A percentile compares a stretch with the other conserved stretches of the same genome.
phyloP scores from a whole-genome alignment of 2,797 vertebrate species.

The Benthosema pterotum region DNA sequence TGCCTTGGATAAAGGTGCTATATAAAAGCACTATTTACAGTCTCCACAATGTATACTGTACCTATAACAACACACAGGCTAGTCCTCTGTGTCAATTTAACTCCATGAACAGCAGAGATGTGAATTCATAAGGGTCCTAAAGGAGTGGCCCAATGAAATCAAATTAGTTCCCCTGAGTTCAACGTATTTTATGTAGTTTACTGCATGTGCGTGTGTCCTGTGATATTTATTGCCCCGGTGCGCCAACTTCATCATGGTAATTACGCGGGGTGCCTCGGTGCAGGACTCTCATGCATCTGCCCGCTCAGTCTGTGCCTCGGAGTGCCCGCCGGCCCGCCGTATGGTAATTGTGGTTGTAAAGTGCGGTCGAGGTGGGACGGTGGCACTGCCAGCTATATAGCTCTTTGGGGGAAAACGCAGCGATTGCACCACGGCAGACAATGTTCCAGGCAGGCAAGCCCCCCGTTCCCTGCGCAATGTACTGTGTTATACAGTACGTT shows the following conservation, averaged over 20 bases:
- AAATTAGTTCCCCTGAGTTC: too few species aligned
- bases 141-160: too few species aligned
- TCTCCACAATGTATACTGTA: too few species aligned
- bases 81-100: too few species aligned
- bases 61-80: too few species aligned
- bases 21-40: too few species aligned
- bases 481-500: conserved; percentile 15
- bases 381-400: conserved; percentile 40
- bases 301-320: too few species aligned
- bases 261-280: conserved; percentile 63
- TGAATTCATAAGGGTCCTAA: background rate
- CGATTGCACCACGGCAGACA: background rate
- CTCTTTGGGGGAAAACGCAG: conserved; percentile 52
- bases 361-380: conserved; percentile 48
- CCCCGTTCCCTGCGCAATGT: conserved; percentile 35
- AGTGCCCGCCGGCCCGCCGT: conserved; percentile 41
- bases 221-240: conserved; percentile 60
- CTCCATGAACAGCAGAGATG: too few species aligned
- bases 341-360: conserved; percentile 66
- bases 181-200: background rate
- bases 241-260: conserved; percentile 74
- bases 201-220: background rate
- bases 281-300: conserved; percentile 56
- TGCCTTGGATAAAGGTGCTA: too few species aligned
- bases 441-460: conserved; percentile 40